A percentile compares a stretch with the other conserved stretches of the same genome.
Evolutionary conservation across 1,140 invertebrate species (phyloP).

Genomic region (Trinorchestia longiramus): DNA sequence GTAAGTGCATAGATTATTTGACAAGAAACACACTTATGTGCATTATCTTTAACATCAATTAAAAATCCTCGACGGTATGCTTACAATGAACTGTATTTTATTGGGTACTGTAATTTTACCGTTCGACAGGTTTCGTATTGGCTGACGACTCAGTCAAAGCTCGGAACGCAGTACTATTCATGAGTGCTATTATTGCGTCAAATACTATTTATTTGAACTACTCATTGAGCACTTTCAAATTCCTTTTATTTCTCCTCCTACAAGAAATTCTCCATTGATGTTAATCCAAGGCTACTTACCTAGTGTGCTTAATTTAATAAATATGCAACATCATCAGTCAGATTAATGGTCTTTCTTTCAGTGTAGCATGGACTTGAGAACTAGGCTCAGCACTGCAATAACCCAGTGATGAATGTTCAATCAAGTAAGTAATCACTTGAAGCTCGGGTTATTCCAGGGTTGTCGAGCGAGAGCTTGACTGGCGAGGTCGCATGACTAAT

Average conservation of each 20-base stretch:
- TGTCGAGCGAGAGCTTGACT: not conserved
- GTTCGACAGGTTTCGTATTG: too few species aligned
- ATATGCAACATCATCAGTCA: not conserved
- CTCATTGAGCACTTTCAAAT: not conserved
- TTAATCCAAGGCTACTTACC: not conserved
- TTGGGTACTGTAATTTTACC: too few species aligned
- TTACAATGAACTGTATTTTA: too few species aligned
- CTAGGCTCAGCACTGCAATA: not conserved
- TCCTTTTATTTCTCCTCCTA: not conserved
- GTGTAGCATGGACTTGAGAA: not conserved
- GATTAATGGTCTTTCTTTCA: not conserved
- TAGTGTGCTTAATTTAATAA: not conserved
- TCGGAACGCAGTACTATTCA: not conserved
- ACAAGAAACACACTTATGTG: too few species aligned
- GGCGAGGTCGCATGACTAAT: not conserved
- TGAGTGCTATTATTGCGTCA: not conserved
- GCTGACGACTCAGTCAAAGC: too few species aligned
- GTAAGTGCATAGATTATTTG: too few species aligned
- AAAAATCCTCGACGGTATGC: too few species aligned
- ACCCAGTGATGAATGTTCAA: constrained; percentile 16
- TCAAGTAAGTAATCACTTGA: constrained; percentile 21
- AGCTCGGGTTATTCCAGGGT: not conserved
- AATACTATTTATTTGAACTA: not conserved
- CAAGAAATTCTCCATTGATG: not conserved
- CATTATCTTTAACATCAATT: too few species aligned